phyloP scores from a whole-genome alignment of 2,888 invertebrate genomes.

The Oscheius sp. region DNA sequence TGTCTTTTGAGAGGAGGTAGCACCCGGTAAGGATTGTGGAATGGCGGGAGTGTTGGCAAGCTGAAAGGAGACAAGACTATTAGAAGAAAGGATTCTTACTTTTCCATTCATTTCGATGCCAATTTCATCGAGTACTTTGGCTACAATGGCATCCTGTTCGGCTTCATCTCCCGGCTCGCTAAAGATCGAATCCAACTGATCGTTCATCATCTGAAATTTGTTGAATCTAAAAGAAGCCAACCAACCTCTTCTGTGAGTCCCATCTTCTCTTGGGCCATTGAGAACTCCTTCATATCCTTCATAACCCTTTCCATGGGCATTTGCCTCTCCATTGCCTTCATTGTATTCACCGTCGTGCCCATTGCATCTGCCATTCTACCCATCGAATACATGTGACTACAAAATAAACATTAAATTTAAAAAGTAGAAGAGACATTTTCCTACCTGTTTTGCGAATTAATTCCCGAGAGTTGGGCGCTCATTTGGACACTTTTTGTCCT shows the following conservation, averaged over 20 bases:
- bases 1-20: background rate
- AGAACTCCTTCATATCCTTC: constrained; percentile 84
- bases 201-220: constrained; percentile 76
- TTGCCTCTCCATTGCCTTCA: constrained; percentile 84
- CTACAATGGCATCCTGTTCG: constrained; percentile 86
- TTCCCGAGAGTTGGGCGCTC: constrained; percentile 81
- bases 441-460: constrained; percentile 83
- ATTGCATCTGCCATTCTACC: constrained; percentile 86
- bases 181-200: constrained; percentile 87
- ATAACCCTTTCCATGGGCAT: constrained; percentile 76
- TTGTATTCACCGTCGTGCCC: constrained; percentile 87
- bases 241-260: constrained; percentile 94
- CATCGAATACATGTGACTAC: constrained; percentile 81
- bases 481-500: constrained; percentile 84
- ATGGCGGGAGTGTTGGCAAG: background rate
- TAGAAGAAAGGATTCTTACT: constrained; percentile 72
- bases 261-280: constrained; percentile 85
- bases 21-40: background rate
- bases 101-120: constrained; percentile 92
- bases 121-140: constrained; percentile 91
- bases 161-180: constrained; percentile 89
- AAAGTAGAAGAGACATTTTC: background rate
- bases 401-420: background rate
- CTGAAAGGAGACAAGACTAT: background rate
- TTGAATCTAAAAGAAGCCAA: background rate